A percentile compares a stretch with the other conserved stretches of the same genome.
Evolutionary conservation across 2,113 vertebrate species (phyloP).

Genomic region (Lampris megalopsis): DNA sequence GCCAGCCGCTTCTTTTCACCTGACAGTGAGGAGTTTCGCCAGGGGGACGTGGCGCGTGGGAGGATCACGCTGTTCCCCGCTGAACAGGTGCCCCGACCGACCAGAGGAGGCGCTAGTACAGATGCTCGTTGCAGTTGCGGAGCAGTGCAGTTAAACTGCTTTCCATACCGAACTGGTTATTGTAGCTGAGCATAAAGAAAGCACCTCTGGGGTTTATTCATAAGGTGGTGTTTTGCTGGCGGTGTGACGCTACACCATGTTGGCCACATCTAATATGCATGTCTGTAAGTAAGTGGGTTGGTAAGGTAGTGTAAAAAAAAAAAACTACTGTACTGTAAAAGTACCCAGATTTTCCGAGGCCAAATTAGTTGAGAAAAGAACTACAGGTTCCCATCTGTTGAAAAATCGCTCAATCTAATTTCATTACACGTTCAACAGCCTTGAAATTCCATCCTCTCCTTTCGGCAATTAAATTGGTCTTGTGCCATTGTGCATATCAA

Average conservation of each 20-base stretch:
- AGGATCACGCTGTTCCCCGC: too few species aligned
- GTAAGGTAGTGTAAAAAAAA: too few species aligned
- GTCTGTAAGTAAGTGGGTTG: too few species aligned
- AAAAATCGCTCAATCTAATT: conserved; percentile 48
- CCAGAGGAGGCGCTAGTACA: too few species aligned
- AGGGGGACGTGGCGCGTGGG: too few species aligned
- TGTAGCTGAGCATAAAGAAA: neutral
- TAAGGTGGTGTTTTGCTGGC: neutral
- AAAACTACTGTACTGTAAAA: too few species aligned
- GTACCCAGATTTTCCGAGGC: conserved; percentile 4
- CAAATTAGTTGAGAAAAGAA: conserved; percentile 29
- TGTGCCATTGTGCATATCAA: conserved; percentile 55
- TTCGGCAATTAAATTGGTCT: conserved; percentile 54
- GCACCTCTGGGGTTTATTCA: neutral
- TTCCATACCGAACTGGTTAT: neutral
- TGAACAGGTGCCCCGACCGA: too few species aligned
- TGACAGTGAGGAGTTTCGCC: too few species aligned
- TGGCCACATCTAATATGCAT: too few species aligned
- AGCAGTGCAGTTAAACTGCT: neutral
- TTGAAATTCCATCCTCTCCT: conserved; percentile 43
- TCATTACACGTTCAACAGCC: conserved; percentile 56
- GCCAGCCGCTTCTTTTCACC: too few species aligned
- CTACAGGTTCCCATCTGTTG: conserved; percentile 37
- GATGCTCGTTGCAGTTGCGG: too few species aligned
- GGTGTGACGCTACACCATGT: too few species aligned